phyloP scores from a whole-genome alignment of 2,888 invertebrate species.

The Creontiades dilutus region DNA sequence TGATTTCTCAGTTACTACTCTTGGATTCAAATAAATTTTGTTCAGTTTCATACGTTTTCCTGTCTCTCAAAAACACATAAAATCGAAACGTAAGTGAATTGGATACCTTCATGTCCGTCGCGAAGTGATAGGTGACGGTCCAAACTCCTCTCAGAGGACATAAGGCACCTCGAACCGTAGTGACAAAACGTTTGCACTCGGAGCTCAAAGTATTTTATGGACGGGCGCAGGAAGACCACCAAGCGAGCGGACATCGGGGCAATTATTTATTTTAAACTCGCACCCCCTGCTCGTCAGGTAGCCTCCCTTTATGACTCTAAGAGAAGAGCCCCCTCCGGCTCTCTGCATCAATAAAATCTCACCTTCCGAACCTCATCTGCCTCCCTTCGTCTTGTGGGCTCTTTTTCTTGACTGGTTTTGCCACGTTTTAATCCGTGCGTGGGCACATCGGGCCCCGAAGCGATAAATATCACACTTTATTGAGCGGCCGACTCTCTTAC shows the following conservation, averaged over 20 bases:
- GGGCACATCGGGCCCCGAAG: conserved; percentile 20
- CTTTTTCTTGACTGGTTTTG: conserved; percentile 18
- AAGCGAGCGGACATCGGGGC: conserved; percentile 53
- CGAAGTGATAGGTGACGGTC: neutral
- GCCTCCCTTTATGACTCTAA: conserved; percentile 47
- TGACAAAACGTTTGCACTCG: conserved; percentile 40
- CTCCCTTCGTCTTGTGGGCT: neutral
- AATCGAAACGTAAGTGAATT: too few species aligned
- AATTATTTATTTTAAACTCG: conserved; percentile 61
- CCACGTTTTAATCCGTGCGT: conserved; percentile 62
- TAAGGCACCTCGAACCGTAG: neutral
- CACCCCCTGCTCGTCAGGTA: conserved; percentile 46
- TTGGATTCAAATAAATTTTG: too few species aligned
- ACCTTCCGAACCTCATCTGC: conserved; percentile 42
- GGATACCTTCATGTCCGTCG: neutral
- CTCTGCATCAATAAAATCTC: conserved; percentile 53
- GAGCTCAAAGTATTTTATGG: neutral
- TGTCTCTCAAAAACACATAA: too few species aligned
- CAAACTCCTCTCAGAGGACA: neutral
- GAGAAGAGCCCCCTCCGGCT: conserved; percentile 38
- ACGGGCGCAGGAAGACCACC: conserved; percentile 51
- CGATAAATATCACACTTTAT: conserved; percentile 57
- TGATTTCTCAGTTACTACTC: too few species aligned
- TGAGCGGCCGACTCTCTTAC: conserved; percentile 53
- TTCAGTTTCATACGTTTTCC: too few species aligned